Evolutionary conservation across 2,113 vertebrate genomes (phyloP).

Genomic region (Nyctereutes procyonoides): DNA sequence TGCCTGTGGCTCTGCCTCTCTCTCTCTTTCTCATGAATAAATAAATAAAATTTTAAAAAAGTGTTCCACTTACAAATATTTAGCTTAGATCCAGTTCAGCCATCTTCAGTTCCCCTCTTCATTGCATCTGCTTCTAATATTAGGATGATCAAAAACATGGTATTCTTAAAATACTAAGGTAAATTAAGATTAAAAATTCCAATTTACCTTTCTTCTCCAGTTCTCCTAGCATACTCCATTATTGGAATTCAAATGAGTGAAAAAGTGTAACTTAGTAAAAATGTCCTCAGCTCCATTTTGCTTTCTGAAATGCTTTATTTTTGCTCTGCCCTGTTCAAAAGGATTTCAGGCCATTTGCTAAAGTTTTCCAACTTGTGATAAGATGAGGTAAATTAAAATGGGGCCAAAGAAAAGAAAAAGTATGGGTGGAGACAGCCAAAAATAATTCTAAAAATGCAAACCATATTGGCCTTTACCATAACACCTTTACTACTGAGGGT

Average conservation of each 20-base stretch:
- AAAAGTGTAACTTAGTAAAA: not conserved
- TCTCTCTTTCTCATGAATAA: not conserved
- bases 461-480: not conserved
- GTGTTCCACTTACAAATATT: not conserved
- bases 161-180: conserved; percentile 31
- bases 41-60: not conserved
- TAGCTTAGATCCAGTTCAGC: not conserved
- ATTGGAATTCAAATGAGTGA: conserved; percentile 14
- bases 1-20: too few relatives aligned
- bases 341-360: not conserved
- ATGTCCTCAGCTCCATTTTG: not conserved
- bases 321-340: conserved; percentile 13
- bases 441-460: not conserved
- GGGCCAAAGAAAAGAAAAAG: not conserved
- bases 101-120: not conserved
- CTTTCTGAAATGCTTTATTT: not conserved
- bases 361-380: conserved; percentile 6
- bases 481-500: not conserved
- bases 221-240: not conserved
- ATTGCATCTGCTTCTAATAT: not conserved
- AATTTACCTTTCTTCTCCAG: not conserved
- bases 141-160: not conserved
- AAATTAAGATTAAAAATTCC: not conserved
- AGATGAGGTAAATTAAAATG: conserved; percentile 19
- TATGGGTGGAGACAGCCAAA: not conserved